phyloP scores from a whole-genome alignment of 2,888 invertebrate genomes.

The Metopia argyrocephala region DNA sequence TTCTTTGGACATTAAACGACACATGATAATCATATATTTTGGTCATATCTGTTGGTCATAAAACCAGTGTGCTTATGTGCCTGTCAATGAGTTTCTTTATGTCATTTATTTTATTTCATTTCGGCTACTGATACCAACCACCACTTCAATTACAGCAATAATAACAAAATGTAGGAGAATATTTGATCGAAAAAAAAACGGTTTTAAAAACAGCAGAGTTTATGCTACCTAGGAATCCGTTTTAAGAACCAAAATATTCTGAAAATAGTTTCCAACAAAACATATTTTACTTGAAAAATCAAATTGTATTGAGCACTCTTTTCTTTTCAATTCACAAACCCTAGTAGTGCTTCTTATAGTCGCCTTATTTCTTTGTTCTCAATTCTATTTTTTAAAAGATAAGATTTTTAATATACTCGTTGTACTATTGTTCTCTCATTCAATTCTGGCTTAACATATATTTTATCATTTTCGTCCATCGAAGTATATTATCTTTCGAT shows the following conservation, averaged over 20 bases:
- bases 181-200: no score
- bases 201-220: no score
- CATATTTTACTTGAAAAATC: no score
- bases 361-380: no score
- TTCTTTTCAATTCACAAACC: no score
- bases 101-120: slow-evolving; percentile 75
- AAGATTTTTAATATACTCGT: slow-evolving; percentile 56
- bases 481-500: slow-evolving; percentile 64
- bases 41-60: slow-evolving; percentile 77
- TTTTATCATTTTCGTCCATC: slow-evolving; percentile 21
- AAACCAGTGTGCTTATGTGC: slow-evolving; percentile 78
- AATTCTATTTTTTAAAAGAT: slow-evolving; percentile 16
- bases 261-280: no score
- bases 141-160: slow-evolving; percentile 47
- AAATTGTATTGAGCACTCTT: no score
- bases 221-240: no score
- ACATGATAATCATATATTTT: slow-evolving; percentile 78
- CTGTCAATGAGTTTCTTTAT: slow-evolving; percentile 77
- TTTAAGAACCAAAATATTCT: no score
- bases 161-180: slow-evolving; percentile 13
- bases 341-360: no score
- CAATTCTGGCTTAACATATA: slow-evolving; percentile 30
- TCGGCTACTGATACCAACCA: slow-evolving; percentile 57
- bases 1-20: slow-evolving; percentile 66
- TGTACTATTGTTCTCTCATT: slow-evolving; percentile 30